Percentiles rank a stretch among this genome's conserved stretches.
phyloP scores from a whole-genome alignment of 1,140 invertebrate genomes.

The Cotesia vestalis region DNA sequence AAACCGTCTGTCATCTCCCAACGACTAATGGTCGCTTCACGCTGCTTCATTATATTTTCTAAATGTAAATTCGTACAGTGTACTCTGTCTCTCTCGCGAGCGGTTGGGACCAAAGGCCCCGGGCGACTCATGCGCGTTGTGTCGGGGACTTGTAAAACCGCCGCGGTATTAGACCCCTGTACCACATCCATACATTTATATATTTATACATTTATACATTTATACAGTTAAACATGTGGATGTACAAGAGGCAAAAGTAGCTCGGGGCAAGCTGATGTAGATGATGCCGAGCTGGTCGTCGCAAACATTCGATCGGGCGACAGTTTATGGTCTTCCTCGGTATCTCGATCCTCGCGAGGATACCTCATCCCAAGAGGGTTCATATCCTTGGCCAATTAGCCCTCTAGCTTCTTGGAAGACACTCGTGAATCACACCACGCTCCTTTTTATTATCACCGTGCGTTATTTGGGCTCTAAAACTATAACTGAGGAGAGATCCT shows the following conservation, averaged over 20 bases:
- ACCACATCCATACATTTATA: background rate
- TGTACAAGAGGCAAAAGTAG: background rate
- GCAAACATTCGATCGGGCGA: slow-evolving; percentile 63
- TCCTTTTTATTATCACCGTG: too few relatives aligned
- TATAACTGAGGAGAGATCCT: too few relatives aligned
- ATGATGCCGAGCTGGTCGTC: slow-evolving; percentile 53
- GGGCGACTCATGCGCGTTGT: slow-evolving; percentile 26
- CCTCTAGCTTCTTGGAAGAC: slow-evolving; percentile 59
- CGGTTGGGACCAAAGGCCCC: slow-evolving; percentile 30
- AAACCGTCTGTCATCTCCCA: slow-evolving; percentile 66
- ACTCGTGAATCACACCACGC: slow-evolving; percentile 37
- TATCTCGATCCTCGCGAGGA: too few relatives aligned
- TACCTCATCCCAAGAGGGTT: slow-evolving; percentile 40
- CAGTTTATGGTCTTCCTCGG: slow-evolving; percentile 61
- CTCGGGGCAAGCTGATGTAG: slow-evolving; percentile 13
- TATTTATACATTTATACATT: background rate
- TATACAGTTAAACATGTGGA: too few relatives aligned
- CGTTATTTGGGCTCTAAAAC: too few relatives aligned
- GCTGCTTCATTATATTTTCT: slow-evolving; percentile 68
- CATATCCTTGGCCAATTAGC: slow-evolving; percentile 60
- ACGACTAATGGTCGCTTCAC: slow-evolving; percentile 66
- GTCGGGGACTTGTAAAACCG: slow-evolving; percentile 34
- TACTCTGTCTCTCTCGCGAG: slow-evolving; percentile 39
- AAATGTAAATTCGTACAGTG: slow-evolving; percentile 67
- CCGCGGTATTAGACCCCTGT: slow-evolving; percentile 21